Evolutionary conservation across 1,140 invertebrate genomes (phyloP).

Genomic region (Dysdera silvatica): DNA sequence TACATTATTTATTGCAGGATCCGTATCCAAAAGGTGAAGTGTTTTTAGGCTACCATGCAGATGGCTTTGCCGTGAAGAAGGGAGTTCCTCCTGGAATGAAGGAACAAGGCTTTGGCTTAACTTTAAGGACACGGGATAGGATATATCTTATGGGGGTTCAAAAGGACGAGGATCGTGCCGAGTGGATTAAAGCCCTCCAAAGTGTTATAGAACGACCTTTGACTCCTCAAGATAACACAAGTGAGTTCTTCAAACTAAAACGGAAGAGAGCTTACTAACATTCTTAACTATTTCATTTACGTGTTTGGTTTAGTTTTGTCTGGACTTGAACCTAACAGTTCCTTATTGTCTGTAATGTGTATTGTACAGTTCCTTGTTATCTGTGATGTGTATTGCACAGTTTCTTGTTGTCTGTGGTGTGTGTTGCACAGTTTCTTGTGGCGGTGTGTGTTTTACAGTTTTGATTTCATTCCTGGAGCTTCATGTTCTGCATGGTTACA

Average conservation of each 20-base stretch:
- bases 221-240: slow-evolving; percentile 66
- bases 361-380: too few species aligned
- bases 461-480: too few species aligned
- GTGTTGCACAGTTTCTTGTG: neutral
- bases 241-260: slow-evolving; percentile 52
- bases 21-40: slow-evolving; percentile 85
- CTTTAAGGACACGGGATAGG: slow-evolving; percentile 72
- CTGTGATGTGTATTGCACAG: neutral
- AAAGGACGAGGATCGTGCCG: slow-evolving; percentile 62
- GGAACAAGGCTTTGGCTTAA: slow-evolving; percentile 67
- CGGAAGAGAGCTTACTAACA: neutral
- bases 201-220: slow-evolving; percentile 65
- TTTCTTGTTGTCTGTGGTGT: neutral
- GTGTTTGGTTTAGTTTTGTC: neutral
- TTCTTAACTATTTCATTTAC: neutral
- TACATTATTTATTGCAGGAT: slow-evolving; percentile 48
- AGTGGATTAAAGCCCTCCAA: slow-evolving; percentile 70
- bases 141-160: slow-evolving; percentile 73
- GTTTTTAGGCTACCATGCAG: slow-evolving; percentile 67
- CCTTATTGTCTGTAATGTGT: neutral
- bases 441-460: too few species aligned
- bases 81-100: slow-evolving; percentile 55
- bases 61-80: slow-evolving; percentile 60
- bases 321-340: neutral
- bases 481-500: too few species aligned